Conservation (phyloP, 2,113 vertebrate genomes). For the Nipponia nippon region DNA sequence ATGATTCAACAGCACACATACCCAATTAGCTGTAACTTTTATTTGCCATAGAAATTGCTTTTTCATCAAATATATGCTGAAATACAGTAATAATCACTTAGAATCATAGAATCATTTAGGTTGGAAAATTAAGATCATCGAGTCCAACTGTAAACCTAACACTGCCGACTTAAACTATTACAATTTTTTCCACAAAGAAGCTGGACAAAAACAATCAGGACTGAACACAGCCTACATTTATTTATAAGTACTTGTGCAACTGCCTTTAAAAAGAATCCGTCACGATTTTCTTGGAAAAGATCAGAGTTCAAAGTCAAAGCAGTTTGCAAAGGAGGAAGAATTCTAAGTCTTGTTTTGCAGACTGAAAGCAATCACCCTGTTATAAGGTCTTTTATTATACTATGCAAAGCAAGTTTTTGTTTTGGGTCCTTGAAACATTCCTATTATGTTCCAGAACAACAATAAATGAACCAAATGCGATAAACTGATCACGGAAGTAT, state of each 20-base stretch:
- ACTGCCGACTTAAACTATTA: background rate
- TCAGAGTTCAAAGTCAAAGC: background rate
- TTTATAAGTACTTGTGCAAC: background rate
- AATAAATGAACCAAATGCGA: background rate
- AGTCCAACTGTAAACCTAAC: too few species aligned
- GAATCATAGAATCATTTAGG: too few species aligned
- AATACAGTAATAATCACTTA: background rate
- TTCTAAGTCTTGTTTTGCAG: background rate
- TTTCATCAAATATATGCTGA: background rate
- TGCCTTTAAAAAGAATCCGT: background rate
- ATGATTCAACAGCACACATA: background rate
- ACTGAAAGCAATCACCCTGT: background rate
- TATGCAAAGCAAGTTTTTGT: background rate
- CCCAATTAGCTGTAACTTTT: background rate
- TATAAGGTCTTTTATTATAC: background rate
- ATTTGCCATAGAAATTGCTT: background rate
- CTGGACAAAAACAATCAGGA: background rate
- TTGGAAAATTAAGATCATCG: too few species aligned
- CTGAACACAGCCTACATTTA: background rate
- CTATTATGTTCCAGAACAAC: background rate
- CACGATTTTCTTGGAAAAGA: background rate
- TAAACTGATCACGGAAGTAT: background rate
- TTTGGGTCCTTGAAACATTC: background rate
- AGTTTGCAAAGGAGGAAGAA: background rate
- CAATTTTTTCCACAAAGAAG: background rate